These are phyloP conservation scores for Lordiphosa clarofinis DNA, from an alignment of 1,140 invertebrate species.

Conservation along the genomic window DNA sequence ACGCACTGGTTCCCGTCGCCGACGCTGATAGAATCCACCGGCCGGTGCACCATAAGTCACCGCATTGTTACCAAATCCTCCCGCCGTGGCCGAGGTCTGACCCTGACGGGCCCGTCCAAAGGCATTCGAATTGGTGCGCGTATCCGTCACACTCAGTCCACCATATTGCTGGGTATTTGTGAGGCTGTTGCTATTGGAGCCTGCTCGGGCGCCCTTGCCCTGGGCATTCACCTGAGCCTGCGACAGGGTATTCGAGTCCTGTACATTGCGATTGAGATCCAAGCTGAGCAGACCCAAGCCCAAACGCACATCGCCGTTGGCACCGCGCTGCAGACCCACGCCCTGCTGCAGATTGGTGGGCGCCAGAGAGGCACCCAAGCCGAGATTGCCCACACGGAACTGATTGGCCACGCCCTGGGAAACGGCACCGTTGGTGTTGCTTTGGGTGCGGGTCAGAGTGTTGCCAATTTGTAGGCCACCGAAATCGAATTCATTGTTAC, in stretches of 20 bases:
- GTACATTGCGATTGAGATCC: constrained; percentile 52
- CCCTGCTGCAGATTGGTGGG: constrained; percentile 62
- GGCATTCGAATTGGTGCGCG: constrained; percentile 61
- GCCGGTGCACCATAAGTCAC: constrained; percentile 36
- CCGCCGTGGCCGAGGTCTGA: constrained; percentile 59
- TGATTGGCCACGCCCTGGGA: constrained; percentile 57
- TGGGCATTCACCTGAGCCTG: constrained; percentile 66
- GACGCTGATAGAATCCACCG: constrained; percentile 24
- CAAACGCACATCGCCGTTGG: constrained; percentile 54
- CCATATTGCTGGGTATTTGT: constrained; percentile 54
- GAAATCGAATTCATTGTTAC: constrained; percentile 50
- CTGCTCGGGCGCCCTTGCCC: constrained; percentile 39
- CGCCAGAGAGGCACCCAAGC: constrained; percentile 56
- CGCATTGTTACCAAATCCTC: constrained; percentile 52
- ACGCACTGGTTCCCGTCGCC: constrained; percentile 2
- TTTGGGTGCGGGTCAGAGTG: constrained; percentile 58
- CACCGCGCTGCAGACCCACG: constrained; percentile 55
- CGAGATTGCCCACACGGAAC: constrained; percentile 61
- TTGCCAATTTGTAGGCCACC: constrained; percentile 66
- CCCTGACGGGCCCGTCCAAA: constrained; percentile 46
- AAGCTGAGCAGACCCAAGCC: constrained; percentile 60
- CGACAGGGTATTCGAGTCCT: constrained; percentile 37
- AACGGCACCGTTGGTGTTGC: constrained; percentile 54
- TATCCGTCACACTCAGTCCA: constrained; percentile 49
- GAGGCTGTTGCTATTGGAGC: constrained; percentile 48